Evolutionary conservation across 1,140 invertebrate species (phyloP), one percentile per base, ranked within the genome.

Genomic region (Drosophila setifemur): DNA sequence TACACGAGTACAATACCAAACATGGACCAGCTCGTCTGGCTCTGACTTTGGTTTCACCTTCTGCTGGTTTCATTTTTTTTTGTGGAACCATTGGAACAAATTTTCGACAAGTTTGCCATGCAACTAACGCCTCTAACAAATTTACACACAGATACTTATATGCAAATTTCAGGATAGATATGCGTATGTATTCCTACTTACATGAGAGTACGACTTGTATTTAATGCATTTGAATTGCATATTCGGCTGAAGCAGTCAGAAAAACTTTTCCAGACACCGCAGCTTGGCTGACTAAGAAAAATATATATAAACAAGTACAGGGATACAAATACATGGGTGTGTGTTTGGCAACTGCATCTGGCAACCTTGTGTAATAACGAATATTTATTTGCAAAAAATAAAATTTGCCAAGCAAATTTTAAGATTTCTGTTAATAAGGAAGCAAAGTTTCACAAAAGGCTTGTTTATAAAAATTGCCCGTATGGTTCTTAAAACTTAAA

Each of bases 161-260:
- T 66, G 61, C 43, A 64, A 49, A 64, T 64, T 29, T 31, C 21
- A 9, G 2, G 42, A n/a, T n/a, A n/a, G 9, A 28, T 44, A n/a
- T 43, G 43, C 33, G 16, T 48, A n/a, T 43, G 64, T 47, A 33
- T 31, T 16, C 31, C 39, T 39, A 19, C 43, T 43, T 64, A 29
- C 61, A 66, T 48, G 42, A 29, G 43, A 64, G 66, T 55, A 31
- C 45, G 63, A 35, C 42, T 72, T 54, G 64, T 26, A 43, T 50
- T 71, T 66, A 73, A 71, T 79, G 71, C 68, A 79, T 81, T 64
- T 45, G 47, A 49, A 74, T 75, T 83, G 75, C 69, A 71, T 69
- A 85, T 86, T 79, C 75, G 74, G 52, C 63, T 55, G 45, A 60
- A 16, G 23, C 40, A 63, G 57, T 40, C 16, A 23, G 42, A 48